Evolutionary conservation across 2,113 vertebrate species (phyloP).

Genomic region (Clarias magur): DNA sequence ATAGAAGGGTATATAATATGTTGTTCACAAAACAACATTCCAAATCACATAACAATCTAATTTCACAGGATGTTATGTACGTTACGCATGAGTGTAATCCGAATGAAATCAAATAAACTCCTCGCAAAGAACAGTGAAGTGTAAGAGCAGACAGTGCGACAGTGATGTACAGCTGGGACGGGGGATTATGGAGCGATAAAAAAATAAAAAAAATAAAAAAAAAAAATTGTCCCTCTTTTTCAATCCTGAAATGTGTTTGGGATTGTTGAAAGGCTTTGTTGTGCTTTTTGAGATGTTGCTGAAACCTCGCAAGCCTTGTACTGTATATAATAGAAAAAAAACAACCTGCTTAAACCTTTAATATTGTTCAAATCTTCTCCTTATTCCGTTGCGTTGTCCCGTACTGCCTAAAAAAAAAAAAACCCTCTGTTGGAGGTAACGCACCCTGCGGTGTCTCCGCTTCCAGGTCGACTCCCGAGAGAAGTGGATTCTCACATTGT

Average conservation of each 20-base stretch:
- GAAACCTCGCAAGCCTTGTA: background rate
- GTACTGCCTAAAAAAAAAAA: no score
- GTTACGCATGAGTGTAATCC: background rate
- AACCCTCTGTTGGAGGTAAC: background rate
- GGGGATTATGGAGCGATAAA: background rate
- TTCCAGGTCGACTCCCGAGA: slow-evolving; percentile 7
- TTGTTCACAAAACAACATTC: no score
- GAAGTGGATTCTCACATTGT: slow-evolving; percentile 56
- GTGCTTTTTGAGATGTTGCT: background rate
- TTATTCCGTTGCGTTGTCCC: background rate
- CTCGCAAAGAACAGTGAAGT: background rate
- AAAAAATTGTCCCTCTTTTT: background rate
- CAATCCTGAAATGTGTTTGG: background rate
- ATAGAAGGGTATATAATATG: no score
- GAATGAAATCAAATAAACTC: background rate
- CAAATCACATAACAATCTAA: no score
- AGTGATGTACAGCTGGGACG: background rate
- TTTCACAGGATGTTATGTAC: no score
- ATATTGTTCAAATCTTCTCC: background rate
- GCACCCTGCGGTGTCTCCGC: background rate
- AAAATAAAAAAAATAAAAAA: background rate
- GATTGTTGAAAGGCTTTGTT: background rate
- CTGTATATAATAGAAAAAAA: background rate
- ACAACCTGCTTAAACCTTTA: no score
- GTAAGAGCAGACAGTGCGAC: background rate